These are phyloP conservation scores for Sweltsa coloradensis DNA, from an alignment of 1,140 invertebrate species.

Conservation along the genomic window DNA sequence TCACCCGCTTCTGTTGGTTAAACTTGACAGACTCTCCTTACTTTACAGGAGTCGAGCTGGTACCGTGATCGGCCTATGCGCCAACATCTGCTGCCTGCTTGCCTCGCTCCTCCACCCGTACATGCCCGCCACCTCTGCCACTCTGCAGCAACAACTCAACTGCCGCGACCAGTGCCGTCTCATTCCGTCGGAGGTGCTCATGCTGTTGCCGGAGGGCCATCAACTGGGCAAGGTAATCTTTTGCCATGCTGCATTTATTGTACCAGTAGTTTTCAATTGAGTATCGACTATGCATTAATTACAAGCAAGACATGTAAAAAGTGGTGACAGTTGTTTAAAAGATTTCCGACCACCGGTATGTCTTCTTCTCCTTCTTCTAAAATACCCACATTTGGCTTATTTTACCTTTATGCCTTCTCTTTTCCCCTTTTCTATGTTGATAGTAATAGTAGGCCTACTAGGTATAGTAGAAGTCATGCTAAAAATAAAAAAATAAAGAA, in stretches of 20 bases:
- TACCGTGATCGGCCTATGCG: slow-evolving; percentile 74
- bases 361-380: too few species aligned
- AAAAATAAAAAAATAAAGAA: too few species aligned
- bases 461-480: too few species aligned
- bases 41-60: slow-evolving; percentile 58
- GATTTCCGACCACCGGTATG: too few species aligned
- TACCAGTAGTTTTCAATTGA: too few species aligned
- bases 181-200: slow-evolving; percentile 45
- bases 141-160: slow-evolving; percentile 60
- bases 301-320: not conserved
- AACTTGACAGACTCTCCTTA: too few species aligned
- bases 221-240: slow-evolving; percentile 62
- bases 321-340: not conserved
- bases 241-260: not conserved
- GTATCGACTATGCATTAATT: not conserved
- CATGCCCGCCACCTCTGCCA: slow-evolving; percentile 72
- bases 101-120: slow-evolving; percentile 77
- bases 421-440: too few species aligned
- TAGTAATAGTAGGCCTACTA: too few species aligned
- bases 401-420: too few species aligned
- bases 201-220: slow-evolving; percentile 67
- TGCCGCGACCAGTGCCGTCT: slow-evolving; percentile 35
- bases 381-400: too few species aligned
- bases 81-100: slow-evolving; percentile 74
- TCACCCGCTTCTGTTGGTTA: too few species aligned